Evolutionary conservation across 2,888 invertebrate genomes (phyloP).

Genomic region (Octonoba sinensis): DNA sequence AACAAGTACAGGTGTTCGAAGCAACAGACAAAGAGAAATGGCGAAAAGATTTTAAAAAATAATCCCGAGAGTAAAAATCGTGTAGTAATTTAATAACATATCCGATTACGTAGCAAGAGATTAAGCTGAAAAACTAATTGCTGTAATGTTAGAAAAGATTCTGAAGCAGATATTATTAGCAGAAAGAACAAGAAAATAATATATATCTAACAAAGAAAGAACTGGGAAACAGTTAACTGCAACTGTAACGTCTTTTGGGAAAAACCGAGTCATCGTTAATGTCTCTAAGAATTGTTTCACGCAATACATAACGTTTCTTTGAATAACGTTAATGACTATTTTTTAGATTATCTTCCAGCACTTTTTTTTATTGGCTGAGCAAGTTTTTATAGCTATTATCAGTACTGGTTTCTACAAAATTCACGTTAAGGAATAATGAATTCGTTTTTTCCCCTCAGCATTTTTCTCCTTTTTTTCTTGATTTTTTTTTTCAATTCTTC

Average conservation of each 20-base stretch:
- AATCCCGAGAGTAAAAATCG: constrained; percentile 15
- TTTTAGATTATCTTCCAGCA: constrained; percentile 31
- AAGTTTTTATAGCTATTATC: constrained; percentile 39
- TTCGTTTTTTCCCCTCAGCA: constrained; percentile 23
- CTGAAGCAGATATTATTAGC: constrained; percentile 51
- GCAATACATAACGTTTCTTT: constrained; percentile 36
- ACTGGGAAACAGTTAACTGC: constrained; percentile 24
- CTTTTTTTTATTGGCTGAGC: constrained; percentile 15
- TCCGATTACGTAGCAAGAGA: constrained; percentile 58
- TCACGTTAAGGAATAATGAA: constrained; percentile 53
- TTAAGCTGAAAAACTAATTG: constrained; percentile 54
- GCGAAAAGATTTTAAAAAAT: constrained; percentile 32
- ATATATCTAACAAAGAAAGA: constrained; percentile 22
- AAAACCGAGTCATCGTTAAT: constrained; percentile 40
- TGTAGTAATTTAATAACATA: constrained; percentile 60
- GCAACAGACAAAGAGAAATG: constrained; percentile 9
- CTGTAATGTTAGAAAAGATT: constrained; percentile 58
- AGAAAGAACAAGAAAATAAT: constrained; percentile 6
- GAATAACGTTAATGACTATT: constrained; percentile 43
- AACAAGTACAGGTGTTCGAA: constrained; percentile 5
- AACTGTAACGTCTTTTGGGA: constrained; percentile 52
- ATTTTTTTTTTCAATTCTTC: neutral
- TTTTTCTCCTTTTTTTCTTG: constrained; percentile 11
- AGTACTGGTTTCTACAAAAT: constrained; percentile 45
- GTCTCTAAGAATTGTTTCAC: constrained; percentile 58